phyloP scores from a whole-genome alignment of 92 coral and sea anemone species.

The Heteractis magnifica region DNA sequence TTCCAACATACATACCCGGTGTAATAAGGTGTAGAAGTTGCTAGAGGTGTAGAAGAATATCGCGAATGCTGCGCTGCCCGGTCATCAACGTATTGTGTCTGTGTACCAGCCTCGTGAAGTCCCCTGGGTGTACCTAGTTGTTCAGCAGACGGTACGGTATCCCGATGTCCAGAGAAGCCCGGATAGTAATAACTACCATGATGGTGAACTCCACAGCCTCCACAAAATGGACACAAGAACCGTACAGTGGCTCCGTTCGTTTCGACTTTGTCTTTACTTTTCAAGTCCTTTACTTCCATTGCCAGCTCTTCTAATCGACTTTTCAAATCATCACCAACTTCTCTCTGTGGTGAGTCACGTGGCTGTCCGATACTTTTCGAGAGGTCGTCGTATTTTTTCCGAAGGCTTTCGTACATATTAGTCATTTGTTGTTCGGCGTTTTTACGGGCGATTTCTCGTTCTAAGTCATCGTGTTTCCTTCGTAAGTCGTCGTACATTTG shows the following conservation, averaged over 20 bases:
- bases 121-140: slow-evolving; percentile 40
- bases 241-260: slow-evolving; percentile 53
- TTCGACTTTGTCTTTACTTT: slow-evolving; percentile 16
- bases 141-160: slow-evolving; percentile 25
- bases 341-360: slow-evolving; percentile 41
- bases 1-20: slow-evolving; percentile 51
- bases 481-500: slow-evolving; percentile 93
- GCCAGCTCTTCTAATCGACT: slow-evolving; percentile 68
- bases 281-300: slow-evolving; percentile 63
- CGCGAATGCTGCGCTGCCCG: slow-evolving; percentile 47
- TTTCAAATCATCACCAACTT: slow-evolving; percentile 60
- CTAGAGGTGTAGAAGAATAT: slow-evolving; percentile 68
- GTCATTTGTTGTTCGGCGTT: slow-evolving; percentile 85
- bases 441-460: slow-evolving; percentile 81
- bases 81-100: slow-evolving; percentile 51
- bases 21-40: slow-evolving; percentile 77
- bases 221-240: slow-evolving; percentile 85
- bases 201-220: slow-evolving; percentile 66
- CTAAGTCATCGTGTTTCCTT: slow-evolving; percentile 89
- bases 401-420: slow-evolving; percentile 79
- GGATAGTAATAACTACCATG: slow-evolving; percentile 84
- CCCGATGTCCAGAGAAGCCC: slow-evolving; percentile 60
- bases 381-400: slow-evolving; percentile 80
- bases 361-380: slow-evolving; percentile 40
- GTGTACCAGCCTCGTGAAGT: slow-evolving; percentile 52